Evolutionary conservation across 2,888 invertebrate genomes (phyloP), one percentile per base, ranked within the genome.

Genomic region (Tetramorium bicarinatum): DNA sequence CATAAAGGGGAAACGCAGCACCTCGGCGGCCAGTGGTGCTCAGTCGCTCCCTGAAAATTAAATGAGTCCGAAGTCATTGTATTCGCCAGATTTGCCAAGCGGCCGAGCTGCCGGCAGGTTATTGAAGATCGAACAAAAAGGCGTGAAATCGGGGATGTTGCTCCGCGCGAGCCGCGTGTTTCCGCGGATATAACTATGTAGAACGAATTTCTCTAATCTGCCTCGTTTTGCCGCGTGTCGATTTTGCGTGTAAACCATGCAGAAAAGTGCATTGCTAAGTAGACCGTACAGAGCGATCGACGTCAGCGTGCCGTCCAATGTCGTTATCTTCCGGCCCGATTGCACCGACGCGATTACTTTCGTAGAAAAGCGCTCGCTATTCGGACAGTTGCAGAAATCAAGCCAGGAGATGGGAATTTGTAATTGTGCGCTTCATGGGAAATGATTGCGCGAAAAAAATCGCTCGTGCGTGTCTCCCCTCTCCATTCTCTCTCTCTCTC

Each of bases 1-100:
- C 91, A 91, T 89, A 92, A 92, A 91, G 91, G 90, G 92, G 85
- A 74, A 92, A 92, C 90, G 92, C 91, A 88, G 90, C 87, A 87
- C 84, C 79, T 77, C 83, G 62, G 38, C 83, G 85, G 76, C 61
- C 93, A 92, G 93, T 88, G 93, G 82, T 87, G 85, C 93, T 93
- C 93, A 93, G 21, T 13, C 66, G 9, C 8, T 29, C 13, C 52
- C 11, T 61, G 47, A 71, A 80, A 59, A 80, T 59, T n/a, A 21
- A 59, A 41, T n/a, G 52, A n/a, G n/a, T 54, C n/a, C 52, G 2
- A 66, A 34, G n/a, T 3, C 29, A 29, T 76, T 54, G 67, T 25
- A n/a, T 41, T 41, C n/a, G 52, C 18, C 21, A 21, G 11, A 41
- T 71, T 44, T 25, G 38, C 76, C 76, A n/a, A 64, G 18, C 21